These are phyloP conservation scores for Chloropsis hardwickii DNA, from an alignment of 2,113 vertebrate species.

Conservation along the genomic window DNA sequence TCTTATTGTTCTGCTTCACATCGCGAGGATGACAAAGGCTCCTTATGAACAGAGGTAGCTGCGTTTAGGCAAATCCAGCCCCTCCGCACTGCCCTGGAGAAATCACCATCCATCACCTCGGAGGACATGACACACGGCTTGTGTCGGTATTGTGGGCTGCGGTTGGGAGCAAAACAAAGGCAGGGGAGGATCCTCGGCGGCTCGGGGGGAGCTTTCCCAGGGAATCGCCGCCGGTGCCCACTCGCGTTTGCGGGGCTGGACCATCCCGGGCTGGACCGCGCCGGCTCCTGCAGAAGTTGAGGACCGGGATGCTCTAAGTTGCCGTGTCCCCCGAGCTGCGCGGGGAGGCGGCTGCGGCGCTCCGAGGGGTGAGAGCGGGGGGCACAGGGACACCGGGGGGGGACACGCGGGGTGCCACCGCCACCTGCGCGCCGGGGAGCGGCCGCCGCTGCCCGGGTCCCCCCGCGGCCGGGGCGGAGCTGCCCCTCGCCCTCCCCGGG, in stretches of 20 bases:
- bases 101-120: background rate
- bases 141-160: background rate
- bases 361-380: background rate
- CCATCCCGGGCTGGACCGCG: fast-evolving
- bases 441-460: background rate
- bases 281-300: background rate
- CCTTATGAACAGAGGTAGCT: fast-evolving
- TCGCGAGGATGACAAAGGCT: background rate
- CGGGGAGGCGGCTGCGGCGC: background rate
- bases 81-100: background rate
- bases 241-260: fast-evolving
- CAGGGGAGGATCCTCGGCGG: background rate
- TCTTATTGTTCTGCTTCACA: background rate
- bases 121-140: background rate
- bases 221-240: fast-evolving
- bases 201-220: background rate
- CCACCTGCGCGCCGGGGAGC: background rate
- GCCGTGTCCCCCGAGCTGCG: background rate
- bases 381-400: too few species aligned
- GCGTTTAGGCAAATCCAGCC: background rate
- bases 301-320: background rate
- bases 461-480: background rate
- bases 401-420: background rate
- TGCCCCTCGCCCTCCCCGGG: background rate
- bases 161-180: background rate